Conservation (phyloP, 2,797 vertebrate species). For the Nasua narica region DNA sequence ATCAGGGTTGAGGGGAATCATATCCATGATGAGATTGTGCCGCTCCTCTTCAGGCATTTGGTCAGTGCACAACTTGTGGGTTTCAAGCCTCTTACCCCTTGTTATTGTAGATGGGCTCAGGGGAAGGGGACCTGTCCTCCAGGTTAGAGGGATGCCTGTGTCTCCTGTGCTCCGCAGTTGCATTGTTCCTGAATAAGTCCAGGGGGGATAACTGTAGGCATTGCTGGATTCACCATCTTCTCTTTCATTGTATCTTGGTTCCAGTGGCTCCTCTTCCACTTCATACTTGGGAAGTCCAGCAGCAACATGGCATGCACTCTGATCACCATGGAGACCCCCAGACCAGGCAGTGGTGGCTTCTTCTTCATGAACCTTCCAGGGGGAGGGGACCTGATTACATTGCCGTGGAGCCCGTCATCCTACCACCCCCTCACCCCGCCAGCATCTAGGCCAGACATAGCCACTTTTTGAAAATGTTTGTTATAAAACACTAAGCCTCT, state of each 20-base stretch:
- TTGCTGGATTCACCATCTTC: slow-evolving; percentile 94
- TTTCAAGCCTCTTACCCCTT: slow-evolving; percentile 97
- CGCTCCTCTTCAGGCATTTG: slow-evolving; percentile 97
- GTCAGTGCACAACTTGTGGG: slow-evolving; percentile 93
- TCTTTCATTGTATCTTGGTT: slow-evolving; percentile 94
- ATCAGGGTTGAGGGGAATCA: slow-evolving; percentile 96
- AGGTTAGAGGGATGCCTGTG: slow-evolving; percentile 99
- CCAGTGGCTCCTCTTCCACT: slow-evolving; percentile 93
- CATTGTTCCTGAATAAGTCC: slow-evolving; percentile 91
- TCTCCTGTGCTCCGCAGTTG: slow-evolving; percentile 94
- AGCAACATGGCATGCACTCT: not conserved
- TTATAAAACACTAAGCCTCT: not conserved
- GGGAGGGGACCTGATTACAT: not conserved
- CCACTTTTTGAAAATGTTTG: not conserved
- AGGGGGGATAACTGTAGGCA: slow-evolving; percentile 94
- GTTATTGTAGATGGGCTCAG: slow-evolving; percentile 97
- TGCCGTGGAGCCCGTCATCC: accelerated
- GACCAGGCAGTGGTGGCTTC: not conserved
- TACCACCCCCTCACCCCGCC: too few relatives aligned
- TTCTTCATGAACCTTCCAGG: not conserved
- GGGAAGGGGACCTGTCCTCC: slow-evolving; percentile 98
- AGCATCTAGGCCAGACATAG: not conserved
- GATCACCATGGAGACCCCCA: not conserved
- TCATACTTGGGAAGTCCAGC: slow-evolving; percentile 80
- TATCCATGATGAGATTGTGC: slow-evolving; percentile 96